A percentile compares a stretch with the other conserved stretches of the same genome.
These are phyloP conservation scores for Eriocheir sinensis DNA, from an alignment of 1,140 invertebrate species.

Conservation along the genomic window DNA sequence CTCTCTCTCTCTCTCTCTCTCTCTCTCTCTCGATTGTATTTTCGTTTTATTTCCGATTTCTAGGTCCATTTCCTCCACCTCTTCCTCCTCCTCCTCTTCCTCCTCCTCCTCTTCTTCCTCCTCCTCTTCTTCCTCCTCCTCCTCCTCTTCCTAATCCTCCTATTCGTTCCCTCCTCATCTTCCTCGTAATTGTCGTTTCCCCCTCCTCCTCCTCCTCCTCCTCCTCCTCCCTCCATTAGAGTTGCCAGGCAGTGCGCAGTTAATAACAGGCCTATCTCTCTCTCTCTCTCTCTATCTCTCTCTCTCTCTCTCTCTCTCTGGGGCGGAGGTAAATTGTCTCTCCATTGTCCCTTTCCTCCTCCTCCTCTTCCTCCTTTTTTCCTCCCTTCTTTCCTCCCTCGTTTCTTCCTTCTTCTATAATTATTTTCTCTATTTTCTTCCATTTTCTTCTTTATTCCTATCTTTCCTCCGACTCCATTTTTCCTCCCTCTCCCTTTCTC, in stretches of 20 bases:
- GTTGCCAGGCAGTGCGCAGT: background rate
- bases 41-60: background rate
- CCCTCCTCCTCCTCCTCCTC: background rate
- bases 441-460: background rate
- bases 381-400: background rate
- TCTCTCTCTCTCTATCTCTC: background rate
- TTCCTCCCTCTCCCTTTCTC: background rate
- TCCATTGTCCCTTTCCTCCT: background rate
- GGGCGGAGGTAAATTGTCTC: background rate
- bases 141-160: background rate
- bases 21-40: background rate
- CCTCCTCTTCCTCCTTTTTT: too few species aligned
- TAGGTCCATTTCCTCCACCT: background rate
- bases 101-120: background rate
- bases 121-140: background rate
- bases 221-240: too few species aligned
- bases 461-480: background rate
- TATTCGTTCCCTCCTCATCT: background rate
- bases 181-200: too few species aligned
- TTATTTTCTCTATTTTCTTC: background rate
- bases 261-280: background rate
- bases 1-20: slow-evolving; percentile 29
- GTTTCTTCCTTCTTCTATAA: background rate
- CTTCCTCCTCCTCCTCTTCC: background rate
- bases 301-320: background rate